Evolutionary conservation across 2,888 invertebrate genomes (phyloP), one percentile per base, ranked within the genome.

Genomic region (Blastobasis adustella): DNA sequence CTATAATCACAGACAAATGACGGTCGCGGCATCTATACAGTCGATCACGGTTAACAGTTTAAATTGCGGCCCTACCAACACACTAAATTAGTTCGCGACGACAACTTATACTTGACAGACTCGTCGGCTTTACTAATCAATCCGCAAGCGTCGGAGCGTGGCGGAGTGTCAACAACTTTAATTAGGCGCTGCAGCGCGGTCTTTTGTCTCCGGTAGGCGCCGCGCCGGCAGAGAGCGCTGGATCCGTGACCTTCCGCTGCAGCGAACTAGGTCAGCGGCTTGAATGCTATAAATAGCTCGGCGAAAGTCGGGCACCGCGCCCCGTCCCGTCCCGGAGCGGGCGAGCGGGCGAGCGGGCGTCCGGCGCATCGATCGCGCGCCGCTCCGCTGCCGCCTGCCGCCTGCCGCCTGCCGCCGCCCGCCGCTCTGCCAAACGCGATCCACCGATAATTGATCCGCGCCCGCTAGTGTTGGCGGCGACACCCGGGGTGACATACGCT

Each of bases 231-330:
- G 72, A 80, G 78, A 78, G 80, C 76, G 80, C 82, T 79, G 82
- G 77, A 86, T 82, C 86, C 86, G 83, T 88, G 88, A 88, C 87
- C 88, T 87, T 88, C 87, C 76, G 79, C 82, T 85, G 85, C 87
- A 85, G 81, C 79, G 76, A 88, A 86, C 85, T 88, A 84, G 87
- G 88, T 88, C 88, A 87, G 86, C 86, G 85, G 87, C 86, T 85
- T 84, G 79, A 82, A 81, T 81, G 82, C 85, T 88, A 87, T 86
- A 86, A 87, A 88, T 88, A 88, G 88, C 87, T 82, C 76, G 83
- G 83, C 73, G 82, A 85, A 86, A 86, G 86, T 85, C 83, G 84
- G 84, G 81, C 84, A 82, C 79, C 82, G 76, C 84, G 82, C 79
- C 82, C 76, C 76, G 68, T 81, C 84, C 79, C 82, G 73, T 77